Conservation (phyloP, 2,113 vertebrate genomes). For the Macrotus californicus region DNA sequence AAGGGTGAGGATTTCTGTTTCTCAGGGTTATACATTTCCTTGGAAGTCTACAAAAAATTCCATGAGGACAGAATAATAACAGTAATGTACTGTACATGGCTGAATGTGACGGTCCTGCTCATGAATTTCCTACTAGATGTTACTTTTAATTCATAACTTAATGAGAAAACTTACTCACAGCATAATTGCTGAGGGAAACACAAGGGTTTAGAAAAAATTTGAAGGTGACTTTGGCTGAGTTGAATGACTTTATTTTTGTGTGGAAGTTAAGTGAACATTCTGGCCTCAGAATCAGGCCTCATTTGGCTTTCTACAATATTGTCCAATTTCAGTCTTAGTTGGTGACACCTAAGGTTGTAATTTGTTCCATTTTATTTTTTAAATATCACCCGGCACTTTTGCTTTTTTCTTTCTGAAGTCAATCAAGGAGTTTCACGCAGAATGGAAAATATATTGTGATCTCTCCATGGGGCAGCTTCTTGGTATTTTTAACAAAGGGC, state of each 20-base stretch:
- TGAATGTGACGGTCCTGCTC: background rate
- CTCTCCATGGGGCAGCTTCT: background rate
- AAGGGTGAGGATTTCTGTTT: background rate
- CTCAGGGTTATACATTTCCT: background rate
- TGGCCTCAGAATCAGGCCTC: background rate
- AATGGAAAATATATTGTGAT: background rate
- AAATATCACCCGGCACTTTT: background rate
- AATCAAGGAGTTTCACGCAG: background rate
- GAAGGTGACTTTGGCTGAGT: background rate
- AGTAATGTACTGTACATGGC: background rate
- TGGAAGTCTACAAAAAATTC: background rate
- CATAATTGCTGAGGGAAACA: background rate
- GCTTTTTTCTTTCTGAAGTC: background rate
- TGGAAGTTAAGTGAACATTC: background rate
- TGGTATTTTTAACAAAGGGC: conserved; percentile 19
- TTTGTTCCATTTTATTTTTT: conserved; percentile 18
- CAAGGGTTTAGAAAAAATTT: background rate
- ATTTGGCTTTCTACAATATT: background rate
- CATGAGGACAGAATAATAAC: background rate
- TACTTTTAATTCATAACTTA: conserved; percentile 12
- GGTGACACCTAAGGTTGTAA: background rate
- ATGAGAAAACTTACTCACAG: background rate
- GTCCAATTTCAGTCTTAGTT: background rate
- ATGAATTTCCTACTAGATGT: background rate
- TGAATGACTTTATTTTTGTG: background rate